These are phyloP conservation scores for Chionis minor DNA, from an alignment of 2,113 vertebrate species.

Conservation along the genomic window DNA sequence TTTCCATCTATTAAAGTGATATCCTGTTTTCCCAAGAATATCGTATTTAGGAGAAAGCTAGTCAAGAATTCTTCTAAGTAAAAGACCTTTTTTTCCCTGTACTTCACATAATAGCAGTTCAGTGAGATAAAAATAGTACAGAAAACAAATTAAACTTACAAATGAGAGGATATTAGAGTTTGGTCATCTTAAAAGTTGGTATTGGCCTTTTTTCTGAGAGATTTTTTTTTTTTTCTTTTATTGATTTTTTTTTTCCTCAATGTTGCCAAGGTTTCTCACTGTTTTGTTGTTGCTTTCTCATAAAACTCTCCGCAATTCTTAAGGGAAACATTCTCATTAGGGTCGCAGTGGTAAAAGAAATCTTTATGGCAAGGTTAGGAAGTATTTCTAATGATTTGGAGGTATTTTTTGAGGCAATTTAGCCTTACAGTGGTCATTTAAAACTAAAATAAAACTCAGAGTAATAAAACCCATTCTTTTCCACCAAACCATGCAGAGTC, in stretches of 20 bases:
- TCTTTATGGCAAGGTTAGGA: conserved; percentile 6
- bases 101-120: conserved; percentile 36
- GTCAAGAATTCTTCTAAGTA: conserved; percentile 40
- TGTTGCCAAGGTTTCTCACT: conserved; percentile 6
- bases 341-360: conserved; percentile 10
- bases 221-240: neutral
- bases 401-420: conserved; percentile 34
- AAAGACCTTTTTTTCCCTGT: conserved; percentile 20
- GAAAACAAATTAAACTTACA: conserved; percentile 64
- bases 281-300: conserved; percentile 38
- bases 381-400: conserved; percentile 9
- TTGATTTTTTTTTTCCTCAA: neutral
- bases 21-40: conserved; percentile 71
- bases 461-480: conserved; percentile 35
- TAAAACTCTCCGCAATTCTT: neutral
- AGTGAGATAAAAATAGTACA: conserved; percentile 59
- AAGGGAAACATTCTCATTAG: conserved; percentile 38
- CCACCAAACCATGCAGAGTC: neutral
- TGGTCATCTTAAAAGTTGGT: conserved; percentile 50
- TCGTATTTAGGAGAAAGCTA: conserved; percentile 40
- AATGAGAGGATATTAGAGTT: conserved; percentile 55
- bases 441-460: neutral
- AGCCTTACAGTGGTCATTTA: conserved; percentile 32
- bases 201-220: conserved; percentile 45
- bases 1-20: conserved; percentile 61